Evolutionary conservation across 2,797 vertebrate species (phyloP), one percentile per base, ranked within the genome.

Genomic region (Artibeus jamaicensis): DNA sequence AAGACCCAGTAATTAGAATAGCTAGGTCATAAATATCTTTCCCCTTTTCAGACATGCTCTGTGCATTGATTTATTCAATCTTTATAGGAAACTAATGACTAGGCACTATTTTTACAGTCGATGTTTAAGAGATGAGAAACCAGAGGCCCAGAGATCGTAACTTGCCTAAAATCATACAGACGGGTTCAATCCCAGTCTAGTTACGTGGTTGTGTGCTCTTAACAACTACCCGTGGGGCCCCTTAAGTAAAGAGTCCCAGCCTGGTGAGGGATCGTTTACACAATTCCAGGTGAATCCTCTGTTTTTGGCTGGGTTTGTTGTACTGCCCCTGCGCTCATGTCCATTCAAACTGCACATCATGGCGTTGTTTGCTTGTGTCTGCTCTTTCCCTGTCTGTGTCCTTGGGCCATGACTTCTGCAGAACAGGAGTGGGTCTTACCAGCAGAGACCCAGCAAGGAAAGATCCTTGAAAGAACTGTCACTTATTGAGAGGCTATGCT

Each of bases 1-100:
- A 84, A 87, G 42, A 37, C 21, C 19, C 46, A 78, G 15, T 90
- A 48, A 86, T 92, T 86, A 59, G 29, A 93, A 37, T 50, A 77
- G 46, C 85, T 81, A 55, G 92, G 39, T 32, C 59, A n/a, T 68
- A 87, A 89, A 87, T 92, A 73, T 26, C 74, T 42, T 90, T 78
- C 48, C 42, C n/a, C 86, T 95, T 91, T 84, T 91, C 44, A 87
- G 78, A 55, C 76, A 22, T 76, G 8, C 82, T 76, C 62, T 93
- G 86, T 91, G 15, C 16, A 71, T 57, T 37, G 48, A 42, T 62
- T 89, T 90, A 65, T 90, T 37, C 34, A 24, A 48, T 96, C 74
- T 95, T 79, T 50, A 57, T 16, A 78, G 89, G 74, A 96, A 79
- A 57, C 29, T 34, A 62, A 2, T 62, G n/a, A 77, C 82, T 86